A percentile compares a stretch with the other conserved stretches of the same genome.
phyloP scores from a whole-genome alignment of 2,888 invertebrate species.

The Melikaiella ostensackeni region DNA sequence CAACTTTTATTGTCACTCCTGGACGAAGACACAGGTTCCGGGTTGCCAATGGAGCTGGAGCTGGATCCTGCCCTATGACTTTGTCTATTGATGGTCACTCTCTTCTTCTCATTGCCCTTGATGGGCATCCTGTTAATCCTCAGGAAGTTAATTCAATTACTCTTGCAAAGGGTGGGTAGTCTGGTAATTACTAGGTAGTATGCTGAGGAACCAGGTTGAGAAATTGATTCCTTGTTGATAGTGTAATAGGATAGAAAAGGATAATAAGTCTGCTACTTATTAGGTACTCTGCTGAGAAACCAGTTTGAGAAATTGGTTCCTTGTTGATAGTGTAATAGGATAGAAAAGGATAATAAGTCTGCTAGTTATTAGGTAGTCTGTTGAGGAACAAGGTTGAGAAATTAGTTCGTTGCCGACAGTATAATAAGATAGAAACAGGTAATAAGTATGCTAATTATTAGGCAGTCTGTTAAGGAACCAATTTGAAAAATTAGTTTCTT shows the following conservation, averaged over 20 bases:
- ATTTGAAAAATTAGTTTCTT: too few species aligned
- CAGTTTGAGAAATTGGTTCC: too few species aligned
- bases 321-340: too few species aligned
- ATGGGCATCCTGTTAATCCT: conserved; percentile 83
- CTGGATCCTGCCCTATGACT: conserved; percentile 84
- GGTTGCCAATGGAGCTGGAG: conserved; percentile 83
- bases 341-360: not conserved
- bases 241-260: too few species aligned
- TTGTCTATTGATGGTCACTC: conserved; percentile 83
- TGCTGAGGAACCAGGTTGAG: not conserved
- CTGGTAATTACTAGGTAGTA: not conserved
- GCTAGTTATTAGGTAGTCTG: not conserved
- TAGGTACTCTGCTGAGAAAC: not conserved
- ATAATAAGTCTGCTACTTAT: not conserved
- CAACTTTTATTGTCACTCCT: conserved; percentile 79
- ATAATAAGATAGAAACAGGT: too few species aligned
- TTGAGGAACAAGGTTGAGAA: not conserved
- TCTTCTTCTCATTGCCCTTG: conserved; percentile 83
- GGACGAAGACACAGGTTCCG: conserved; percentile 84
- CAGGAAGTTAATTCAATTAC: conserved; percentile 80
- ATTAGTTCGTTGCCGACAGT: too few species aligned
- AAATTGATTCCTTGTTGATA: too few species aligned
- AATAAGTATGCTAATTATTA: not conserved
- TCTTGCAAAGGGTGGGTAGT: conserved; percentile 80
- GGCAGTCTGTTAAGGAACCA: not conserved